These are phyloP conservation scores for Triops cancriformis DNA, from an alignment of 1,140 invertebrate species.

Conservation along the genomic window DNA sequence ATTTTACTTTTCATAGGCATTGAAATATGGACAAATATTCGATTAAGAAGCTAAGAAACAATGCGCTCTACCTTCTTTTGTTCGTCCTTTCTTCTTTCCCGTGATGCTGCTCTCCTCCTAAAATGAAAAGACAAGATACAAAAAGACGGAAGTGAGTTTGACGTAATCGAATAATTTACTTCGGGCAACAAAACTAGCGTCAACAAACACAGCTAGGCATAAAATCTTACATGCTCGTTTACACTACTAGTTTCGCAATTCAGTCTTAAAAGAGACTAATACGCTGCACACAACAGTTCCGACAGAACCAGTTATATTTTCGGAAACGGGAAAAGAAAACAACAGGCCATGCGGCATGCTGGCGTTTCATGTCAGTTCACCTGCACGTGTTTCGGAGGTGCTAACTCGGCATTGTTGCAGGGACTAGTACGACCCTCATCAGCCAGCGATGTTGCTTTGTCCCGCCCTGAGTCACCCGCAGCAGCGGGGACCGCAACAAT, in stretches of 20 bases:
- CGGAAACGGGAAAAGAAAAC: neutral
- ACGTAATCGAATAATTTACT: neutral
- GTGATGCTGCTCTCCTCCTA: constrained; percentile 59
- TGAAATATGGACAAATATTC: constrained; percentile 14
- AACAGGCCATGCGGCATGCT: neutral
- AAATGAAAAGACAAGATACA: constrained; percentile 32
- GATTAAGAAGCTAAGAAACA: constrained; percentile 19
- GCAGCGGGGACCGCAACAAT: neutral
- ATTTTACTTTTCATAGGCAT: neutral
- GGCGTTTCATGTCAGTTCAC: neutral
- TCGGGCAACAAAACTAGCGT: neutral
- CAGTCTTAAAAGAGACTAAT: too few relatives aligned
- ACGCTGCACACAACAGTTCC: too few relatives aligned
- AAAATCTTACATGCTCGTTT: neutral
- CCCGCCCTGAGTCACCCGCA: neutral
- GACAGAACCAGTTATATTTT: too few relatives aligned
- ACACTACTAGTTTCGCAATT: too few relatives aligned
- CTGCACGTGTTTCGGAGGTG: neutral
- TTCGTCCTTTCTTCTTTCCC: constrained; percentile 64
- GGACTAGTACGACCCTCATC: neutral
- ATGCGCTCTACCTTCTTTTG: constrained; percentile 63
- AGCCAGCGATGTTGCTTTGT: neutral
- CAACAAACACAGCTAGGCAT: neutral
- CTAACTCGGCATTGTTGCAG: neutral
- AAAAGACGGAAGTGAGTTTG: neutral